phyloP scores from a whole-genome alignment of 2,888 invertebrate species.

The Ennomos quercinarius region DNA sequence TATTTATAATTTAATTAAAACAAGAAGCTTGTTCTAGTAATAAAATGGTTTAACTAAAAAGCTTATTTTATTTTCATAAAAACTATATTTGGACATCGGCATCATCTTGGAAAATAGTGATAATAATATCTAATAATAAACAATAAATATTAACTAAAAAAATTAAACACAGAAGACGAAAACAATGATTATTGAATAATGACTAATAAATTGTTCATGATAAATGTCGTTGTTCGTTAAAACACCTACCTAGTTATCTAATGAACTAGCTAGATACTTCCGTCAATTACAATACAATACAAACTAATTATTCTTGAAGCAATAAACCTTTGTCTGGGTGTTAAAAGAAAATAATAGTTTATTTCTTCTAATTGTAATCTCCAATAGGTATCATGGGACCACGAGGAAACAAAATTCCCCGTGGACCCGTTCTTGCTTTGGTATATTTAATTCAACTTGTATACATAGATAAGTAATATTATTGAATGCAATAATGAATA shows the following conservation, averaged over 20 bases:
- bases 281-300: no score
- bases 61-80: slow-evolving; percentile 17
- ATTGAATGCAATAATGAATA: no score
- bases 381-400: no score
- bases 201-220: slow-evolving; percentile 20
- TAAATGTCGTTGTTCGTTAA: slow-evolving; percentile 20
- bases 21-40: slow-evolving; percentile 37
- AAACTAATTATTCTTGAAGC: no score
- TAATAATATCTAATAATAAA: no score
- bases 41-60: slow-evolving; percentile 26
- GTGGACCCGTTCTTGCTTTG: no score
- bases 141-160: slow-evolving; percentile 1
- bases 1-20: slow-evolving; percentile 35
- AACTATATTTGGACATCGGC: slow-evolving; percentile 17
- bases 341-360: no score
- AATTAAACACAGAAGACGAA: slow-evolving; percentile 2
- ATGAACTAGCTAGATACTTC: background rate
- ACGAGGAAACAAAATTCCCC: no score
- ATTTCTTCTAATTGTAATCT: no score
- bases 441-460: no score
- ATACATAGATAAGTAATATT: no score
- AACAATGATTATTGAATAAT: slow-evolving; percentile 13
- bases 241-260: slow-evolving; percentile 2
- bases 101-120: slow-evolving; percentile 1
- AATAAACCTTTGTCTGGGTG: no score